Evolutionary conservation across 2,888 invertebrate species (phyloP), one percentile per base, ranked within the genome.

Genomic region (Aleiodes leptofemur): DNA sequence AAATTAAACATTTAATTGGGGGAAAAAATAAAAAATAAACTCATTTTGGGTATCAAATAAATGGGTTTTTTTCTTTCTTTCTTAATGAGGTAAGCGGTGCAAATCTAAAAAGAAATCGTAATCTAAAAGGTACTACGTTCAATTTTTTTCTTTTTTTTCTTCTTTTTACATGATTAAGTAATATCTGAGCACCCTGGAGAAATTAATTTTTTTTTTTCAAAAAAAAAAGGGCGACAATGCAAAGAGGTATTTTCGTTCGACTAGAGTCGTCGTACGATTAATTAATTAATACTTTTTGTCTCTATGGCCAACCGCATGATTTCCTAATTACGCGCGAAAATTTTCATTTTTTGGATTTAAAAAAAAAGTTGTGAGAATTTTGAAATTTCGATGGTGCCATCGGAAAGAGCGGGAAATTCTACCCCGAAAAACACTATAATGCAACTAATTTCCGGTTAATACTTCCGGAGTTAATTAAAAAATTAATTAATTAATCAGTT

Each of bases 201-300:
- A 75, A 68, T 61, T 16, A 43, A 43, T 53, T 53, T 48, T 43
- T 3, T 43, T 57, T 23, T 70, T 66, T 51, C 23, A 43, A 43
- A 43, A 76, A 55, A 71, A 72, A 76, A 56, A 79, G 80, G 78
- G 77, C 64, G 75, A 81, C 76, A 77, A 79, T 83, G 81, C 83
- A 64, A 64, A 84, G 87, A 88, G 87, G 88, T 88, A 89, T 87
- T 85, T 86, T 82, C 82, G 84, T 84, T 87, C 86, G 88, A 88
- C 88, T 88, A 88, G 88, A 88, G 86, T 82, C 87, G 87, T 87
- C 86, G 85, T 85, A 87, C 85, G 85, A 84, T 81, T 76, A 83
- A 76, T 69, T 55, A 23, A 82, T 82, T 84, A 84, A 85, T 86
- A 87, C 83, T 86, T 83, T 77, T 78, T 81, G 79, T 76, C 77